These are phyloP conservation scores for Ctenomys sociabilis DNA, from an alignment of 2,113 vertebrate genomes.

Conservation along the genomic window DNA sequence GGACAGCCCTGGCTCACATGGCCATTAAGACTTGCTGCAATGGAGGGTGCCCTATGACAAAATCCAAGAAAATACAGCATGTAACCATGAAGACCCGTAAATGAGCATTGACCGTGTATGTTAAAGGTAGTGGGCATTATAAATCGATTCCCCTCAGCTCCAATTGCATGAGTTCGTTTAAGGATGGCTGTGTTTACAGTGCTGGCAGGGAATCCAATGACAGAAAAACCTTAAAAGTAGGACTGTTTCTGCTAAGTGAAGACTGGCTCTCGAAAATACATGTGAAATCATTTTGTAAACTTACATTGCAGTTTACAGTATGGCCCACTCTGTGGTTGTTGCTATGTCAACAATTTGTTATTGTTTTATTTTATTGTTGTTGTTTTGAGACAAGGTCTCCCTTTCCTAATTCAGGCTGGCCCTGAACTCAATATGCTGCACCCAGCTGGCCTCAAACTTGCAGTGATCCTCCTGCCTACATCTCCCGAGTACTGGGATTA, in stretches of 20 bases:
- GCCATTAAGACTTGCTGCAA: neutral
- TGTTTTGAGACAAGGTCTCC: neutral
- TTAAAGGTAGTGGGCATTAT: neutral
- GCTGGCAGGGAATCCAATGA: neutral
- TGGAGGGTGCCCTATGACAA: neutral
- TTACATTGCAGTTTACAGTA: accelerated
- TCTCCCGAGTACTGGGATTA: neutral
- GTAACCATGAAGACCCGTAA: neutral
- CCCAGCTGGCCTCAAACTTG: neutral
- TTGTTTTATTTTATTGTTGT: neutral
- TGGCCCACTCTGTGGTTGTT: accelerated
- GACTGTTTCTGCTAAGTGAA: neutral
- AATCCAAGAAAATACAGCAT: neutral
- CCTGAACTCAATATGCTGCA: neutral
- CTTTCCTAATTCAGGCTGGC: neutral
- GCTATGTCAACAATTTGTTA: neutral
- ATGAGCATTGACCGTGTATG: neutral
- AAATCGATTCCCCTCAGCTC: neutral
- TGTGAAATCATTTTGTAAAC: neutral
- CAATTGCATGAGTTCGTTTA: neutral
- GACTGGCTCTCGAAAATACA: neutral
- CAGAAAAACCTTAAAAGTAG: neutral
- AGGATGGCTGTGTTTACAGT: neutral
- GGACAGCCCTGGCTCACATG: neutral
- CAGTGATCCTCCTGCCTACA: neutral